Evolutionary conservation across 2,797 vertebrate genomes (phyloP), one percentile per base, ranked within the genome.

Genomic region (Halcyon chelicuti): DNA sequence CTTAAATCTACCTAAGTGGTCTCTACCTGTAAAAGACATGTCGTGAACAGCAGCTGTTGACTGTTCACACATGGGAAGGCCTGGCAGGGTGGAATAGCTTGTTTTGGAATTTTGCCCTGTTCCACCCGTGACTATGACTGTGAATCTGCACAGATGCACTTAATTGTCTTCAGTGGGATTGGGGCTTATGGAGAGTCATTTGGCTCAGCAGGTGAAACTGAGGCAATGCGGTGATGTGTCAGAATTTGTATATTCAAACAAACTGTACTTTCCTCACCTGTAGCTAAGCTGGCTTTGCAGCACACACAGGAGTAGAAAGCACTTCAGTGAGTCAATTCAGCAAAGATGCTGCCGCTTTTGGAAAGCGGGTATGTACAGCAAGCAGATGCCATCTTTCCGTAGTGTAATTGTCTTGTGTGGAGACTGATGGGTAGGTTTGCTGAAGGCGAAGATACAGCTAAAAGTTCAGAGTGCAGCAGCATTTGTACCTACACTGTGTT

Each of bases 241-340:
- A 80, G 57, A 28, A 67, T 80, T 86, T 42, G 11, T 86, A 5
- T 55, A 47, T 18, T 57, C 37, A 40, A 67, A 55, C 10, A 67
- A 67, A 9, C 3, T 0, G 0, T 21, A 0, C 4, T 52, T 52
- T 67, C 1, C 1, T 73, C 31, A 18, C 3, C 3, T 51, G 35
- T 44, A 40, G 18, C 7, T 79, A 2, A 22, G 6, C 7, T 55
- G 55, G 4, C n/a, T 79, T 85, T 58, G 15, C 3, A 11, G 19
- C 0, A 0, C 1, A 0, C 21, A 40, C 6, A 11, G 14, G 5
- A 70, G 8, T 10, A 51, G 47, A 6, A 85, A 58, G 12, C 1
- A 21, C 5, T 62, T 63, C 13, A n/a, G 0, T 40, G 47, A 82
- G 4, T 76, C 3, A 33, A 0, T 19, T 92, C 12, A 28, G 37